Base-by-base conservation (phyloP, 2,797 vertebrate species). In the Gephyroberyx darwinii region DNA sequence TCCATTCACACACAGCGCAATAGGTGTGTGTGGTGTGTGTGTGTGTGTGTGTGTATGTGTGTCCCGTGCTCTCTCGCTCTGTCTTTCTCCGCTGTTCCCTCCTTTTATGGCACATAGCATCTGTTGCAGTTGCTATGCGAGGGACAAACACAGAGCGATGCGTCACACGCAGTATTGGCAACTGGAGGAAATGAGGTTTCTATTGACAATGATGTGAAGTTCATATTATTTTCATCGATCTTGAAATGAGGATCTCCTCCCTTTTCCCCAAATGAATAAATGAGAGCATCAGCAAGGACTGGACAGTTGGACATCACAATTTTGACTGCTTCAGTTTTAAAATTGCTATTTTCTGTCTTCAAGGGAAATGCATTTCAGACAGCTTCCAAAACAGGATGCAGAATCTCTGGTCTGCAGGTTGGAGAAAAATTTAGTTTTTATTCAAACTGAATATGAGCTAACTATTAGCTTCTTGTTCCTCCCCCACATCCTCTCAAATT, bases 131-230 rank as follows among this genome's bases (percentile, higher is more conserved):
- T 90, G 87, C 86, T 84, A 86, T 80, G 84, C 71, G 52, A 80
- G 65, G 73, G 56, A 78, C 85, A 87, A 90, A 87, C 81, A 88
- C 54, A 58, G 69, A 75, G 65, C 77, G 55, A 43, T 50, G 43
- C 56, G 75, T 51, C 57, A 71, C 50, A 66, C 56, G 43, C 71
- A 33, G 70, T 81, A 77, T 84, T 85, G 88, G 78, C 74, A 75
- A 33, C 74, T 39, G 56, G 60, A 81, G 84, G 74, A 89, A 89
- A 88, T 82, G 5, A 84, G 82, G 51, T 90, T 91, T 91, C 78
- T 89, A 83, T 91, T 84, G 87, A 89, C 85, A 83, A 70, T 16
- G 20, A 75, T 76, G 56, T 64, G 10, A 90, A 88, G 85, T 87
- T 89, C 84, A 89, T 50, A 22, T 70, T 69, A 70, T 86, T 86